Evolutionary conservation across 2,888 invertebrate species (phyloP).

Genomic region (Gymnoscelis rufifasciata): DNA sequence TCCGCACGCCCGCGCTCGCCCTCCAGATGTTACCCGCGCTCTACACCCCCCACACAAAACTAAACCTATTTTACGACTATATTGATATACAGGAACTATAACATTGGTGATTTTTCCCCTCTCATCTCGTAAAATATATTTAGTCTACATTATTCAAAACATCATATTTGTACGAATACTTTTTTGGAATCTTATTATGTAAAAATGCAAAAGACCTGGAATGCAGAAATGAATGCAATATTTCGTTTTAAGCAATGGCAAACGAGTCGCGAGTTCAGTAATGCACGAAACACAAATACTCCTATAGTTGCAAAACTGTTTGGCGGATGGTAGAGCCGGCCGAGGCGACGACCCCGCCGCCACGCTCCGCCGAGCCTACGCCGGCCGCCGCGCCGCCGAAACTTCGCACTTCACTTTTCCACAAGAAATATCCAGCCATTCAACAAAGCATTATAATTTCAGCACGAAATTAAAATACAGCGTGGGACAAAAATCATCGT

Average conservation of each 20-base stretch:
- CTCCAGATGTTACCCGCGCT: slow-evolving; percentile 59
- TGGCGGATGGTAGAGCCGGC: slow-evolving; percentile 25
- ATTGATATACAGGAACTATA: slow-evolving; percentile 1
- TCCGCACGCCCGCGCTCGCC: slow-evolving; percentile 58
- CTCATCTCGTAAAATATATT: no score
- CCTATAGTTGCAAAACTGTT: slow-evolving; percentile 15
- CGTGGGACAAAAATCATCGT: no score
- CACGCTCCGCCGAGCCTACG: slow-evolving; percentile 61
- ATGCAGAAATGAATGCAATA: no score
- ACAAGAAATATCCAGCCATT: slow-evolving; percentile 46
- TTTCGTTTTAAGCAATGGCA: neutral
- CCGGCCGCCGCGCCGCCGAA: slow-evolving; percentile 68
- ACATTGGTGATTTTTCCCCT: neutral
- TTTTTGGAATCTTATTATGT: no score
- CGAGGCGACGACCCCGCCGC: slow-evolving; percentile 66
- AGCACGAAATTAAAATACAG: no score
- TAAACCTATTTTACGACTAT: slow-evolving; percentile 16
- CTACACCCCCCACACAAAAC: slow-evolving; percentile 27
- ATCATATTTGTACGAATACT: no score
- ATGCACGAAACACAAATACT: slow-evolving; percentile 11
- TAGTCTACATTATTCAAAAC: no score
- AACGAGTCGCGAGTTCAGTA: slow-evolving; percentile 5
- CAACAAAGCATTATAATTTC: neutral
- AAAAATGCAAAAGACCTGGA: no score
- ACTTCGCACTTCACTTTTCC: slow-evolving; percentile 77